Evolutionary conservation across 2,113 vertebrate genomes (phyloP).

Genomic region (Aspiorhynchus laticeps): DNA sequence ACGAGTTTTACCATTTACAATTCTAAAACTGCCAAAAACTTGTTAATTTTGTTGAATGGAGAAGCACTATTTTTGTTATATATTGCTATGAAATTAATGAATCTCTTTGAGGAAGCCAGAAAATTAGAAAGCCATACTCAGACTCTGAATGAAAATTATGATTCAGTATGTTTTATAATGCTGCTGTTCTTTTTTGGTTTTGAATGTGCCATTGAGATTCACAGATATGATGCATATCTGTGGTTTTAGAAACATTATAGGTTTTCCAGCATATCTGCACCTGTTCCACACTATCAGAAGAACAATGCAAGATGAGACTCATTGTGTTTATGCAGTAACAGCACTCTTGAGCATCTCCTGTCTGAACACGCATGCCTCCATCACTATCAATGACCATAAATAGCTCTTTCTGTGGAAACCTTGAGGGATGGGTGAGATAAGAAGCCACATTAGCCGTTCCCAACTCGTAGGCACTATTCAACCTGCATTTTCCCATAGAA

Average conservation of each 20-base stretch:
- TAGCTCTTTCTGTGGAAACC: slow-evolving; percentile 58
- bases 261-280: slow-evolving; percentile 23
- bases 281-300: slow-evolving; percentile 43
- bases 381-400: slow-evolving; percentile 56
- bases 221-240: slow-evolving; percentile 1
- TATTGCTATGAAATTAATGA: not conserved
- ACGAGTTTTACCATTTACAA: slow-evolving; percentile 15
- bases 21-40: not conserved
- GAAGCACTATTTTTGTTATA: not conserved
- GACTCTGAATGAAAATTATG: not conserved
- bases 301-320: slow-evolving; percentile 56
- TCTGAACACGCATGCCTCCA: slow-evolving; percentile 51
- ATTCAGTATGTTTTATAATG: not conserved
- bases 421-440: slow-evolving; percentile 47
- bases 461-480: not conserved
- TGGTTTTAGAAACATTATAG: not conserved
- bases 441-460: slow-evolving; percentile 25
- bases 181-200: not conserved
- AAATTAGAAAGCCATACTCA: not conserved
- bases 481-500: slow-evolving; percentile 21
- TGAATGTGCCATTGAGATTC: not conserved
- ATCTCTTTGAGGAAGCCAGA: not conserved
- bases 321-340: slow-evolving; percentile 44
- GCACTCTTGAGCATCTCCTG: slow-evolving; percentile 46
- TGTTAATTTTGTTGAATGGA: not conserved